Conservation (phyloP, 2,113 vertebrate species). For the Hippocampus zosterae region DNA sequence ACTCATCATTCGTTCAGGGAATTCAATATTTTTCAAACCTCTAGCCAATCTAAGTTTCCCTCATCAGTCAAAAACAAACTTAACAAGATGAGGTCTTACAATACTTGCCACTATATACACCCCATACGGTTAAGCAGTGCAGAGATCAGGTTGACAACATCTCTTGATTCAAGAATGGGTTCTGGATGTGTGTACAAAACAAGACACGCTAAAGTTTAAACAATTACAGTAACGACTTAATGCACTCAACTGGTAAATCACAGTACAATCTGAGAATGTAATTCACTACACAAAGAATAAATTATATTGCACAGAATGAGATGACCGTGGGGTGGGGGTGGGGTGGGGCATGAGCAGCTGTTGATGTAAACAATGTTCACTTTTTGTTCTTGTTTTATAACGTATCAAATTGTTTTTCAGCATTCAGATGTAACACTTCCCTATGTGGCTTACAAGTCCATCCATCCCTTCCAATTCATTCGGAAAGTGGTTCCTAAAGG, state of each 20-base stretch:
- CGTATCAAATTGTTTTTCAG: not conserved
- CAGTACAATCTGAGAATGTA: not conserved
- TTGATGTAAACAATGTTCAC: conserved; percentile 29
- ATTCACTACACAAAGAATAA: conserved; percentile 3
- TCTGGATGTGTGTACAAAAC: not conserved
- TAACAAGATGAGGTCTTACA: not conserved
- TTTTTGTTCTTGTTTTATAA: conserved; percentile 10
- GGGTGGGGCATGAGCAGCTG: not conserved
- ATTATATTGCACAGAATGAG: conserved; percentile 26
- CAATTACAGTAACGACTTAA: not conserved
- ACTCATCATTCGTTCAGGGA: not conserved
- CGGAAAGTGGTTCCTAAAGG: not conserved
- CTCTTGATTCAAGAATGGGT: not conserved
- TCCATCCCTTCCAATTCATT: not conserved
- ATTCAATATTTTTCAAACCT: not conserved
- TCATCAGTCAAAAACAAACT: not conserved
- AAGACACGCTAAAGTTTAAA: not conserved
- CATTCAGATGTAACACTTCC: not conserved
- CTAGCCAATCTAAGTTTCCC: not conserved
- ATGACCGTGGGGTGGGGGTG: not conserved
- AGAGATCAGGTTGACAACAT: not conserved
- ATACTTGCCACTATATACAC: not conserved
- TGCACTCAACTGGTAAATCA: not conserved
- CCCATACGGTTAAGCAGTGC: not conserved
- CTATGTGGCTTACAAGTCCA: not conserved